Evolutionary conservation across 1,140 invertebrate species (phyloP).

Genomic region (Zaprionus camerounensis): DNA sequence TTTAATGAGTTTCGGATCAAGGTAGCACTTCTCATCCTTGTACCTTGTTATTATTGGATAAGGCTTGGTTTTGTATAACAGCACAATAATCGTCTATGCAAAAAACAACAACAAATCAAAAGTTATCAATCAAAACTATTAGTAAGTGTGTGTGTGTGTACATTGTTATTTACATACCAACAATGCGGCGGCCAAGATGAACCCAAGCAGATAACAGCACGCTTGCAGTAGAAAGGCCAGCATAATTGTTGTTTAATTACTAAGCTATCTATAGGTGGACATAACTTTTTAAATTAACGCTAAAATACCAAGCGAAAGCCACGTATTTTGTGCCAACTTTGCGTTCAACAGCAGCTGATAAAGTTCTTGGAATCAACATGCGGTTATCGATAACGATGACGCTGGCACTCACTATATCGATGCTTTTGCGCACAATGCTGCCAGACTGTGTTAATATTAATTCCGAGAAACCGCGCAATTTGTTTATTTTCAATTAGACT

Average conservation of each 20-base stretch:
- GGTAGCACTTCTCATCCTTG: slow-evolving; percentile 91
- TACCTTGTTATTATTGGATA: slow-evolving; percentile 89
- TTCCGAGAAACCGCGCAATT: not conserved
- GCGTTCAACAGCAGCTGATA: slow-evolving; percentile 41
- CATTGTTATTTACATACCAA: slow-evolving; percentile 48
- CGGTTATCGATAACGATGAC: slow-evolving; percentile 9
- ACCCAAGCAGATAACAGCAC: slow-evolving; percentile 46
- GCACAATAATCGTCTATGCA: slow-evolving; percentile 86
- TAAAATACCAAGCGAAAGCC: slow-evolving; percentile 45
- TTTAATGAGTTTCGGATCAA: slow-evolving; percentile 87
- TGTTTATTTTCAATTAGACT: not conserved
- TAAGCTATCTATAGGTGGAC: slow-evolving; percentile 51
- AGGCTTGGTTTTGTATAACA: slow-evolving; percentile 86
- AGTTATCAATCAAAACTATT: slow-evolving; percentile 24
- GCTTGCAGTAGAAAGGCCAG: slow-evolving; percentile 49
- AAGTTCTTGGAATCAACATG: slow-evolving; percentile 21
- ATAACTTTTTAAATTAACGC: slow-evolving; percentile 60
- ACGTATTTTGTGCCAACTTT: slow-evolving; percentile 60
- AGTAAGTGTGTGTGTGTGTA: slow-evolving; percentile 4
- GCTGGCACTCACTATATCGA: slow-evolving; percentile 11
- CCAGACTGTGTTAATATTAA: slow-evolving; percentile 10
- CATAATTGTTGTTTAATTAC: slow-evolving; percentile 43
- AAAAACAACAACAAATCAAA: slow-evolving; percentile 23
- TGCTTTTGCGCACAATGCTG: slow-evolving; percentile 6
- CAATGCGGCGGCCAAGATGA: slow-evolving; percentile 20